Conservation (phyloP, 2,113 vertebrate species). For the Apodemus sylvaticus region DNA sequence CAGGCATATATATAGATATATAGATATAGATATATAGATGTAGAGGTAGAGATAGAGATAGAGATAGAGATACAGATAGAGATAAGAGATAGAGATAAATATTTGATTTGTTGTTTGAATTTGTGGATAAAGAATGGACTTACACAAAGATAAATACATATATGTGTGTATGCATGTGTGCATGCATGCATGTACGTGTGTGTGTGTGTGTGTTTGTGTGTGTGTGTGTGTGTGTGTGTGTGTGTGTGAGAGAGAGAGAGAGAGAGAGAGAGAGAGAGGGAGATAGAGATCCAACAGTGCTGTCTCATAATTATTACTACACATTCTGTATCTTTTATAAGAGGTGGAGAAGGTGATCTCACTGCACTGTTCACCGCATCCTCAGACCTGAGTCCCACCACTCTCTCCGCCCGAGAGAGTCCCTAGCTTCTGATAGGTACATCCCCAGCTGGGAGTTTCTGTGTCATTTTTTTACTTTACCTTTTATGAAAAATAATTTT, state of each 20-base stretch:
- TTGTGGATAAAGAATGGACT: background rate
- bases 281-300: background rate
- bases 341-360: background rate
- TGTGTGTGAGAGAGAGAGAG: too few relatives aligned
- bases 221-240: too few relatives aligned
- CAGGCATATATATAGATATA: too few relatives aligned
- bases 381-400: background rate
- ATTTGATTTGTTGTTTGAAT: background rate
- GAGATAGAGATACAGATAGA: too few relatives aligned
- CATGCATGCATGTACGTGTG: background rate
- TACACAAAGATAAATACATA: background rate
- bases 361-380: background rate
- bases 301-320: background rate
- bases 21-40: too few relatives aligned
- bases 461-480: background rate
- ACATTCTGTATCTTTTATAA: background rate
- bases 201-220: background rate
- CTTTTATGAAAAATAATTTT: constrained; percentile 24
- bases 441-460: background rate
- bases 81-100: too few relatives aligned
- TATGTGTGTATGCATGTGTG: background rate
- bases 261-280: too few relatives aligned
- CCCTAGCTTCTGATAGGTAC: background rate
- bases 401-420: background rate
- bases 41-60: too few relatives aligned